Percentiles rank a stretch among this genome's conserved stretches.
Conservation (phyloP, 2,888 invertebrate genomes). For the Macaria notata region DNA sequence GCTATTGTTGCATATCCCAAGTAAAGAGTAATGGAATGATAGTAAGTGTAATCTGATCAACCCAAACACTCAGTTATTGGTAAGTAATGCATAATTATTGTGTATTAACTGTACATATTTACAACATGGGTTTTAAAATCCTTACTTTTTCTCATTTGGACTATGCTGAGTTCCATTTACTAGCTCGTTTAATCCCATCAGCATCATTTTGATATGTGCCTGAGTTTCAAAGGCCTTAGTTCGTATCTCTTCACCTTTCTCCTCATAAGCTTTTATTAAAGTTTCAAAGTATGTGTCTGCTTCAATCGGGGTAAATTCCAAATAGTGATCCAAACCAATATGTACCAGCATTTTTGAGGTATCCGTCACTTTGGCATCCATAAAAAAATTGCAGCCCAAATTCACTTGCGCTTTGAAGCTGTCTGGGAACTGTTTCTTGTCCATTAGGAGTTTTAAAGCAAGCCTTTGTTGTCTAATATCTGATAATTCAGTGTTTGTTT, state of each 20-base stretch:
- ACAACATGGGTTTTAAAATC: too few species aligned
- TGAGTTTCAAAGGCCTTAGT: conserved; percentile 87
- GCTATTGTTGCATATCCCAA: too few species aligned
- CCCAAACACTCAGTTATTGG: too few species aligned
- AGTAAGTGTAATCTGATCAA: too few species aligned
- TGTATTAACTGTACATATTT: too few species aligned
- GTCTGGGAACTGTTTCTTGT: conserved; percentile 73
- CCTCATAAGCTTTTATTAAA: conserved; percentile 85
- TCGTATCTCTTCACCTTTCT: conserved; percentile 83
- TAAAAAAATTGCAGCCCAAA: conserved; percentile 92
- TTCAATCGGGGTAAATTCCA: conserved; percentile 88
- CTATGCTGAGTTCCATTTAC: conserved; percentile 29
- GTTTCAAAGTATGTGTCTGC: conserved; percentile 87
- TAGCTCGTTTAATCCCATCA: conserved; percentile 86
- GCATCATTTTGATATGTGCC: conserved; percentile 89
- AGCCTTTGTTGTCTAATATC: conserved; percentile 89
- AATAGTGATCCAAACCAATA: conserved; percentile 88
- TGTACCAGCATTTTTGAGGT: conserved; percentile 86
- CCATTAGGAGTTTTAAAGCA: conserved; percentile 84
- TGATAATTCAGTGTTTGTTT: conserved; percentile 85
- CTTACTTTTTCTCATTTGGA: too few species aligned
- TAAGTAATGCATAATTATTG: too few species aligned
- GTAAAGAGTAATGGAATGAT: too few species aligned
- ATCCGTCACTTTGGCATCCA: conserved; percentile 88
- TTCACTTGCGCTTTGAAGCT: conserved; percentile 84